Evolutionary conservation across 2,113 vertebrate genomes (phyloP).

Genomic region (Peucedramus taeniatus): DNA sequence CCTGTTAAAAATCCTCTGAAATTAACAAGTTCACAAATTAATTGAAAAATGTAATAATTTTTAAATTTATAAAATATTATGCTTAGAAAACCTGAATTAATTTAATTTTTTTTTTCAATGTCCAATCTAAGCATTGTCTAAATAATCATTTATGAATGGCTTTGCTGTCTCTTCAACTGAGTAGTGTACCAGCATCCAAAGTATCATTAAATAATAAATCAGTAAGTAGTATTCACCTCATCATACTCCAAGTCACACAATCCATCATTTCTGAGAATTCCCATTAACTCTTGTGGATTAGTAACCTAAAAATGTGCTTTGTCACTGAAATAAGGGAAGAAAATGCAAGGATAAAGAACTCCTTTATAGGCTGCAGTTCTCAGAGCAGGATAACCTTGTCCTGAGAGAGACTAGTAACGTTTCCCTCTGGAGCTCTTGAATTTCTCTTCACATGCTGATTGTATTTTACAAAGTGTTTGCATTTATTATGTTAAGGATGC

Average conservation of each 20-base stretch:
- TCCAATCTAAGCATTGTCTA: neutral
- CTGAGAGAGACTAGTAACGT: neutral
- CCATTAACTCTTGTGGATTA: neutral
- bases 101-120: neutral
- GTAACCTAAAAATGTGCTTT: neutral
- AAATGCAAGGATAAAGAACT: neutral
- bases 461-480: neutral
- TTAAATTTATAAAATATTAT: neutral
- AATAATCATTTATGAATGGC: neutral
- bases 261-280: neutral
- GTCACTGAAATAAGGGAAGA: neutral
- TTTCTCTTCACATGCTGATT: neutral
- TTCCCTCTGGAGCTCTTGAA: neutral
- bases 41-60: neutral
- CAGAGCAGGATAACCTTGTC: neutral
- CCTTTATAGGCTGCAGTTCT: neutral
- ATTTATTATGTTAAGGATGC: neutral
- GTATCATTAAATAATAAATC: neutral
- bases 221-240: neutral
- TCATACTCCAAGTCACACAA: neutral
- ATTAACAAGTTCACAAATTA: neutral
- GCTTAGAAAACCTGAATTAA: neutral
- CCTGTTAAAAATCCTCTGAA: neutral
- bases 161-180: neutral
- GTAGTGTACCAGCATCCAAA: neutral